phyloP scores from a whole-genome alignment of 2,797 vertebrate genomes.

The Halcyon chelicuti region DNA sequence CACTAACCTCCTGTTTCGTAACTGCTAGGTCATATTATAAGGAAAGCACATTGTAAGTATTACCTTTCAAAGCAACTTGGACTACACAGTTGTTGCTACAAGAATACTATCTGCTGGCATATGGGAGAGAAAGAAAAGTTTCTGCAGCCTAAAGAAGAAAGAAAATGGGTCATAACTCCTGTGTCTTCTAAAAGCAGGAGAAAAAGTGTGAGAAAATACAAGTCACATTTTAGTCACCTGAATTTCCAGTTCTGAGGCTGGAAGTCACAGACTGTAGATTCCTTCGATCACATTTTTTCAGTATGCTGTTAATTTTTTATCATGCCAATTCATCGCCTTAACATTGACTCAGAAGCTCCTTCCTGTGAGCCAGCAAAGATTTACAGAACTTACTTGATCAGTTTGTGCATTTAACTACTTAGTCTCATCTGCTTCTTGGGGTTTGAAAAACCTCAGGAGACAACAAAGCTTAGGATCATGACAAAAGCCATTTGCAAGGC shows the following conservation, averaged over 20 bases:
- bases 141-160: not conserved
- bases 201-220: not conserved
- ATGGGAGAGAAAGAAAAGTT: not conserved
- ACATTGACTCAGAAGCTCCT: not conserved
- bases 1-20: conserved; percentile 25
- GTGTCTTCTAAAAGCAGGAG: not conserved
- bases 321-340: not conserved
- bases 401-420: conserved; percentile 13
- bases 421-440: not conserved
- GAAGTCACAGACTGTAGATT: not conserved
- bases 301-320: not conserved
- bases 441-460: conserved; percentile 1
- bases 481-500: conserved; percentile 25
- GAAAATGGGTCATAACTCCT: not conserved
- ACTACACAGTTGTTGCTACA: conserved; percentile 23
- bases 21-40: conserved; percentile 22
- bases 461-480: not conserved
- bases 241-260: not conserved
- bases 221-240: not conserved
- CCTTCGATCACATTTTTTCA: conserved; percentile 5
- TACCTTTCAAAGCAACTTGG: conserved; percentile 42
- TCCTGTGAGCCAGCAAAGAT: not conserved
- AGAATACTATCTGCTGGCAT: not conserved
- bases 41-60: conserved; percentile 11
- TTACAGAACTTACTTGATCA: not conserved